Conservation (phyloP, 2,113 vertebrate species). For the Orthonyx spaldingii region DNA sequence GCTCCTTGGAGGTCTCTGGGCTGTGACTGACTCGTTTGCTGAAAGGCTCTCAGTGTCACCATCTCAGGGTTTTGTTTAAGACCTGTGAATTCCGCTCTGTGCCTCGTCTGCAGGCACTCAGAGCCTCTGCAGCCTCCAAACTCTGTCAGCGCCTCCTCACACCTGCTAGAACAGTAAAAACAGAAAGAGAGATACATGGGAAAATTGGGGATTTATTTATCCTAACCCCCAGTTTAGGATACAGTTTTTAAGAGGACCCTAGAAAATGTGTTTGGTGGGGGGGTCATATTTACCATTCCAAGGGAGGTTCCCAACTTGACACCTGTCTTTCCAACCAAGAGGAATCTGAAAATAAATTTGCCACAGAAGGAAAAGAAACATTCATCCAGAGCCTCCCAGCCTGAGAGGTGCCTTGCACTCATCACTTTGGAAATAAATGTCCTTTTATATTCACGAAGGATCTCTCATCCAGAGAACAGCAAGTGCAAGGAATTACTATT, state of each 20-base stretch:
- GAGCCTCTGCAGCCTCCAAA: background rate
- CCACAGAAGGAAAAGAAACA: background rate
- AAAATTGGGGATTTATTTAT: background rate
- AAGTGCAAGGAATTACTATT: background rate
- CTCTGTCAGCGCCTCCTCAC: background rate
- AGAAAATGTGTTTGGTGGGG: background rate
- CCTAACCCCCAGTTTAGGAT: background rate
- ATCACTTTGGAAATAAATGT: background rate
- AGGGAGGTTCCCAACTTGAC: background rate
- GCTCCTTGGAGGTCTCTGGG: background rate
- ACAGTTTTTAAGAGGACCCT: background rate
- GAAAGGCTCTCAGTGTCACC: background rate
- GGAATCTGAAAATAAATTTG: background rate
- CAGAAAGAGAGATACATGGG: background rate
- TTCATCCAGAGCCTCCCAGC: background rate
- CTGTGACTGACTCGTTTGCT: background rate
- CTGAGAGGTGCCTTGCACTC: background rate
- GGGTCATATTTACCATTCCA: background rate
- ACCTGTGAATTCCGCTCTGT: background rate
- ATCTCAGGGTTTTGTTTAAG: background rate
- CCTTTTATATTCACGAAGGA: background rate
- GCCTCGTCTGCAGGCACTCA: background rate
- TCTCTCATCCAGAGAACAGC: background rate
- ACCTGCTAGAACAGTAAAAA: background rate
- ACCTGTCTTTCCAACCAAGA: background rate